Base-by-base conservation (phyloP, 2,113 vertebrate genomes). In the Petroica traversi region DNA sequence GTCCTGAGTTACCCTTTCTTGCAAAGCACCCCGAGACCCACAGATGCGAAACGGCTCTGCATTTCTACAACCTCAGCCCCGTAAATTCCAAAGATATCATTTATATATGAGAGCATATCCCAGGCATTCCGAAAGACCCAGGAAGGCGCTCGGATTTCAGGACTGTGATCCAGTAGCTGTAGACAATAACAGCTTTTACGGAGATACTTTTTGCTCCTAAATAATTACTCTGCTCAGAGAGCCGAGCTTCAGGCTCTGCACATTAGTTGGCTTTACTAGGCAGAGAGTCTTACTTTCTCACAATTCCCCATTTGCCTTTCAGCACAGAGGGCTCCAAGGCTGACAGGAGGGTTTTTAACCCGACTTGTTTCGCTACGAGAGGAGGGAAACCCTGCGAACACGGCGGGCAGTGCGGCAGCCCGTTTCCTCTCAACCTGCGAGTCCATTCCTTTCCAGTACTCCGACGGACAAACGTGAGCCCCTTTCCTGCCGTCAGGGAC, bases 1-100 rank as follows among this genome's bases (percentile, higher is more conserved):
- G 29, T 24, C 40, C 71, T 14, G 14, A 81, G 51, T 74, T 75
- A 79, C 40, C 34, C 76, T 51, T 85, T 48, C 38, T 72, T 80
- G n/a, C 69, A 92, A 54, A 89, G 66, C 51, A 92, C 64, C 43
- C 43, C 18, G 28, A 88, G 57, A 81, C 36, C 46, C 63, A 38
- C 14, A 68, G 69, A 87, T 8, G 20, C 14, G 5, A 80, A 66
- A 45, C 5, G 2, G 41, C 31, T 25, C n/a, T 36, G 51, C 51
- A 34, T 59, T 82, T 79, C 58, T 71, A 19, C 28, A 46, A 19
- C 23, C 20, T 49, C 11, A 93, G 83, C 72, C 80, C 87, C 75
- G 45, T 89, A 68, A 83, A 95, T 94, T 94, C 91, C 46, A 77
- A 83, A 95, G 13, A 64, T 40, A 92, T 36, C 4, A 52, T 76